phyloP scores from a whole-genome alignment of 2,888 invertebrate genomes.

The Dichetophora obliterata region DNA sequence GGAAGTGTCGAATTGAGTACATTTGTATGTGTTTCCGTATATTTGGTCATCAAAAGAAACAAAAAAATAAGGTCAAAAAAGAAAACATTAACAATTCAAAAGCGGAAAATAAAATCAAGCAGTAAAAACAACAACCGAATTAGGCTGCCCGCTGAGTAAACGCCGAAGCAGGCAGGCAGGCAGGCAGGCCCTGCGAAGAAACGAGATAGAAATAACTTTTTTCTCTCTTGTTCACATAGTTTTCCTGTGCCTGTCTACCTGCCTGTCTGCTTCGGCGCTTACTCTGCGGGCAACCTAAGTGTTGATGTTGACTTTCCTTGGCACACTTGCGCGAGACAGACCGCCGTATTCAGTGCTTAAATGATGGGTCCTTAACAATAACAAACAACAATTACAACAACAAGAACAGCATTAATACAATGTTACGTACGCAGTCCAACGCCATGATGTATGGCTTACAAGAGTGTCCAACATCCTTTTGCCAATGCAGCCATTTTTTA shows the following conservation, averaged over 20 bases:
- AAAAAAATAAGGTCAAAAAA: not conserved
- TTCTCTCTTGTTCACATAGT: too few relatives aligned
- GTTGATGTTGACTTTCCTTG: constrained; percentile 13
- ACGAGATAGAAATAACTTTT: too few relatives aligned
- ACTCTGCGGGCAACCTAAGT: too few relatives aligned
- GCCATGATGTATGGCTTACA: constrained; percentile 55
- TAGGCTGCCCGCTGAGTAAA: too few relatives aligned
- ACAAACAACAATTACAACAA: constrained; percentile 31
- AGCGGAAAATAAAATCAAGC: not conserved
- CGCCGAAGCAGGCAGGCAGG: too few relatives aligned
- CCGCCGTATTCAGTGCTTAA: not conserved
- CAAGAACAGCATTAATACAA: constrained; percentile 7
- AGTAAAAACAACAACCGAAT: constrained; percentile 4
- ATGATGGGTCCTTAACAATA: constrained; percentile 4
- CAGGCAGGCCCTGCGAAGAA: too few relatives aligned
- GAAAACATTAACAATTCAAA: not conserved
- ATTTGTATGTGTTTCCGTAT: constrained; percentile 1
- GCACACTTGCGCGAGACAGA: constrained; percentile 17
- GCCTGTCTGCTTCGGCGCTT: too few relatives aligned
- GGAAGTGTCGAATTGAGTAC: not conserved
- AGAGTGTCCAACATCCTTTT: constrained; percentile 55
- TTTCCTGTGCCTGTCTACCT: too few relatives aligned
- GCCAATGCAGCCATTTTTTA: constrained; percentile 26
- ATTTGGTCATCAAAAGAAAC: not conserved
- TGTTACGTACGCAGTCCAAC: constrained; percentile 37